Evolutionary conservation across 2,888 invertebrate genomes (phyloP).

Genomic region (Gymnosoma rotundatum): DNA sequence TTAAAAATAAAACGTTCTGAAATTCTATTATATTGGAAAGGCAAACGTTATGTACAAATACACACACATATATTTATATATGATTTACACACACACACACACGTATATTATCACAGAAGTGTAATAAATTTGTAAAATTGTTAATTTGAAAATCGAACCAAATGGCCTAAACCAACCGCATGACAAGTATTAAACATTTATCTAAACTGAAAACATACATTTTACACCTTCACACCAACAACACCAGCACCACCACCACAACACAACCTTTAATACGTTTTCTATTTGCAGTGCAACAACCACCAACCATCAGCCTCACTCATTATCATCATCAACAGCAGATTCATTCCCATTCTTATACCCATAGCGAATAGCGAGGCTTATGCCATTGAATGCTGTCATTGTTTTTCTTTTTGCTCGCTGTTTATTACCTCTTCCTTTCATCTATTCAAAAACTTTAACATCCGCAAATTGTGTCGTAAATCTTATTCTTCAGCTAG

Average conservation of each 20-base stretch:
- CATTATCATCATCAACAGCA: conserved; percentile 36
- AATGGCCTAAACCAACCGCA: conserved; percentile 50
- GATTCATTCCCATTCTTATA: conserved; percentile 1
- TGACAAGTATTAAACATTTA: conserved; percentile 51
- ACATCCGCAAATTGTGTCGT: conserved; percentile 70
- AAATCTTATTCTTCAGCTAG: conserved; percentile 61
- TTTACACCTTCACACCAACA: conserved; percentile 66
- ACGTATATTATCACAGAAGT: conserved; percentile 47
- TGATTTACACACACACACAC: too few species aligned
- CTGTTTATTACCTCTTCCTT: conserved; percentile 66
- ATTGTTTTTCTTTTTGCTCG: conserved; percentile 55
- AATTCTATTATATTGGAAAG: too few species aligned
- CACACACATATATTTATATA: too few species aligned
- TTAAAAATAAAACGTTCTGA: conserved; percentile 18
- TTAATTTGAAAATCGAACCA: conserved; percentile 72
- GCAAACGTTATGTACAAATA: too few species aligned
- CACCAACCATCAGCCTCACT: conserved; percentile 26
- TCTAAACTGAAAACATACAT: conserved; percentile 61
- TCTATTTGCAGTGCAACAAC: background rate
- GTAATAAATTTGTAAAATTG: conserved; percentile 72
- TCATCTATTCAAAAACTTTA: conserved; percentile 62
- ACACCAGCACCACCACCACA: background rate
- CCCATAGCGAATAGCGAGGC: background rate
- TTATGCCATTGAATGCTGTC: conserved; percentile 51
- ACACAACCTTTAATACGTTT: conserved; percentile 4